Percentiles rank a stretch among this genome's conserved stretches.
Evolutionary conservation across 2,888 invertebrate species (phyloP).

Genomic region (Brachylomia viminalis): DNA sequence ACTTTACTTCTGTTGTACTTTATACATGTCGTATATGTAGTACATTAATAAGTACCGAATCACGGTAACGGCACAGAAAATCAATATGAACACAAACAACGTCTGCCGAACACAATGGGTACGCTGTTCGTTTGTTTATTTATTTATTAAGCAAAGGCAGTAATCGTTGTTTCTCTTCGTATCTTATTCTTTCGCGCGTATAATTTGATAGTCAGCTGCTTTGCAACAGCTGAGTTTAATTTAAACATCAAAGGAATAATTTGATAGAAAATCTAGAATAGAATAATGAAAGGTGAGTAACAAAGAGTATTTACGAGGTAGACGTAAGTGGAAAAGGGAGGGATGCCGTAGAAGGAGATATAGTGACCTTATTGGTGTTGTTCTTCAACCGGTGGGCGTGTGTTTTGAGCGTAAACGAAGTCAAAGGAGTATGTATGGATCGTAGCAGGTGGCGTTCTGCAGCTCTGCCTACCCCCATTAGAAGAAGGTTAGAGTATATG

Average conservation of each 20-base stretch:
- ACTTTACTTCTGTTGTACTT: not conserved
- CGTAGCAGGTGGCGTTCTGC: no score
- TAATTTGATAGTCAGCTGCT: conserved; percentile 22
- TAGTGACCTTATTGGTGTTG: no score
- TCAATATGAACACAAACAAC: conserved; percentile 58
- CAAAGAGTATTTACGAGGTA: no score
- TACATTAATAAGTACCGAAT: conserved; percentile 19
- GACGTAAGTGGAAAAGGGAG: no score
- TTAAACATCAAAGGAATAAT: conserved; percentile 11
- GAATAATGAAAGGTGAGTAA: no score
- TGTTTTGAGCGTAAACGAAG: no score
- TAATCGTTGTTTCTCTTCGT: conserved; percentile 22
- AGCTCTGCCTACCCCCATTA: no score
- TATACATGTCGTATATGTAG: not conserved
- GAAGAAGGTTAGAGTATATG: no score
- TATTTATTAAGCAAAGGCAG: conserved; percentile 48
- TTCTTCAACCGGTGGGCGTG: no score
- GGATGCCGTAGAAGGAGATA: no score
- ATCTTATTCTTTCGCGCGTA: conserved; percentile 29
- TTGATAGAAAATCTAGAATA: not conserved
- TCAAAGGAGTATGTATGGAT: no score
- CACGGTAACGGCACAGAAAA: conserved; percentile 37
- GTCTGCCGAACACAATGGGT: conserved; percentile 18
- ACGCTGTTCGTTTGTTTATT: conserved; percentile 22
- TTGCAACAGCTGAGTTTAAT: conserved; percentile 4